These are phyloP conservation scores for Dryoscopus gambensis DNA, from an alignment of 2,113 vertebrate species.

Conservation along the genomic window DNA sequence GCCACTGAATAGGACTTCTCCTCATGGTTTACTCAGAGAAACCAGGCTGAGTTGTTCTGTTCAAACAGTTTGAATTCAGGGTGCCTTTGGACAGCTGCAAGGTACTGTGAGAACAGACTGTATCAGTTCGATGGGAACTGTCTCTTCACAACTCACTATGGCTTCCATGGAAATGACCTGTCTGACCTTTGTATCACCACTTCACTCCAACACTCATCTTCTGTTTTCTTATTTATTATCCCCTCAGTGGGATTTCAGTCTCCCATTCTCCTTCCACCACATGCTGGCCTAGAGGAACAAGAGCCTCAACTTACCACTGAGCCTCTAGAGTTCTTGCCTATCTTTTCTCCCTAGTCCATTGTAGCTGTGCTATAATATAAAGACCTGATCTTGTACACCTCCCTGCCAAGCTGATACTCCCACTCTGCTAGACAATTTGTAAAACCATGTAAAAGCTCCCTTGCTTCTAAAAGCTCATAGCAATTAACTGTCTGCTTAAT, in stretches of 20 bases:
- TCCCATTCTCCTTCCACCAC: not conserved
- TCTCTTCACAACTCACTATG: not conserved
- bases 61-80: not conserved
- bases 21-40: not conserved
- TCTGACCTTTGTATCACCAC: not conserved
- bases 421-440: not conserved
- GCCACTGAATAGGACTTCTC: not conserved
- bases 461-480: not conserved
- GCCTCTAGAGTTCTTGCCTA: not conserved
- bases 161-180: not conserved
- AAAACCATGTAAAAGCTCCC: not conserved
- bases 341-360: not conserved
- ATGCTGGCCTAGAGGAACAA: not conserved
- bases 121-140: not conserved
- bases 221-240: not conserved
- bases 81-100: not conserved
- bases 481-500: not conserved
- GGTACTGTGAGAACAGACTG: not conserved
- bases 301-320: not conserved
- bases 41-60: not conserved
- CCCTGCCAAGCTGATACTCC: not conserved
- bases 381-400: not conserved
- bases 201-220: not conserved
- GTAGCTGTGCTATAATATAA: not conserved
- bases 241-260: not conserved